A percentile compares a stretch with the other conserved stretches of the same genome.
Evolutionary conservation across 2,888 invertebrate species (phyloP).

Genomic region (Leucoma salicis): DNA sequence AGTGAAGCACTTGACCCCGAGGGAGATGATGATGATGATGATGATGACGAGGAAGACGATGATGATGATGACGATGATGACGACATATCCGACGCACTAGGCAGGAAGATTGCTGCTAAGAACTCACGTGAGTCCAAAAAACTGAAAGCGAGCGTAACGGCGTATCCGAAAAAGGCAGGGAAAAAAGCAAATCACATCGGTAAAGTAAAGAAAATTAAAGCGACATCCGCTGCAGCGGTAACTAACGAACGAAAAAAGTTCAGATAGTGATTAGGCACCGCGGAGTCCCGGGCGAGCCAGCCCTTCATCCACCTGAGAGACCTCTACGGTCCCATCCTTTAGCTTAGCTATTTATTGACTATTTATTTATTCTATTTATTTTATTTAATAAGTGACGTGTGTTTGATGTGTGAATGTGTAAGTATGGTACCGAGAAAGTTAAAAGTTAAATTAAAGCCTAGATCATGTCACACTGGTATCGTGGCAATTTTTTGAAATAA

Average conservation of each 20-base stretch:
- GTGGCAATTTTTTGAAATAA: conserved; percentile 82
- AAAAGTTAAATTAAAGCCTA: conserved; percentile 82
- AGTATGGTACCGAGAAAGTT: conserved; percentile 73
- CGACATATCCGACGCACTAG: conserved; percentile 85
- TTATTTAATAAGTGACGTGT: conserved; percentile 83
- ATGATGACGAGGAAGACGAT: conserved; percentile 85
- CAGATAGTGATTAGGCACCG: conserved; percentile 74
- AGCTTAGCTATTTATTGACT: conserved; percentile 82
- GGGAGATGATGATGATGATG: conserved; percentile 84
- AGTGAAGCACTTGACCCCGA: conserved; percentile 86
- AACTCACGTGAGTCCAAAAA: conserved; percentile 94
- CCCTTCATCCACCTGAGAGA: conserved; percentile 74
- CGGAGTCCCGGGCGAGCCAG: conserved; percentile 54
- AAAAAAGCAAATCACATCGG: conserved; percentile 75
- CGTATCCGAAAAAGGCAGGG: conserved; percentile 71
- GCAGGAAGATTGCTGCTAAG: conserved; percentile 67
- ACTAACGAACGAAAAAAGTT: conserved; percentile 79
- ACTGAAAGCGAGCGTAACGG: conserved; percentile 69
- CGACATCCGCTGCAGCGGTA: conserved; percentile 69
- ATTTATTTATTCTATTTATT: conserved; percentile 83
- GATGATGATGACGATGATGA: conserved; percentile 85
- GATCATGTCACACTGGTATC: conserved; percentile 82
- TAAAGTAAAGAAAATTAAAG: conserved; percentile 81
- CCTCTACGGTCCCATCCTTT: conserved; percentile 72
- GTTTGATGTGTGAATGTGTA: conserved; percentile 78